Evolutionary conservation across 2,113 vertebrate genomes (phyloP).

Genomic region (Daboia siamensis): DNA sequence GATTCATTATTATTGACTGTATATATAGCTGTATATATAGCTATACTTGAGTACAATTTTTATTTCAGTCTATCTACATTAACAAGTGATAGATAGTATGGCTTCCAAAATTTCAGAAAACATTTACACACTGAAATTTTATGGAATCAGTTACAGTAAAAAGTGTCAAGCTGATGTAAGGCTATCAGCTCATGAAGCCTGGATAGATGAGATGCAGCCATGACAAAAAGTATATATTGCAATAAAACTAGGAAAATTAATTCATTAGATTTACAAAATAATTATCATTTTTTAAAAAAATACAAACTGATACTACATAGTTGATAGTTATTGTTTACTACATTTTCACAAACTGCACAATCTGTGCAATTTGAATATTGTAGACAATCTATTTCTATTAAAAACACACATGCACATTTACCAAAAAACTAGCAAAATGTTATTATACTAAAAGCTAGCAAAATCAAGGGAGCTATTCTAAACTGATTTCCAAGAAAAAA

Average conservation of each 20-base stretch:
- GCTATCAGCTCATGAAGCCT: no score
- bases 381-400: background rate
- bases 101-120: background rate
- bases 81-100: background rate
- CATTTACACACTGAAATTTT: background rate
- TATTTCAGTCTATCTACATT: background rate
- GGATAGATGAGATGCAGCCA: no score
- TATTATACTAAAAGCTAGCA: background rate
- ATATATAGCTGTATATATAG: no score
- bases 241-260: background rate
- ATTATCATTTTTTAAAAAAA: background rate
- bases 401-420: background rate
- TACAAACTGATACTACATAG: background rate
- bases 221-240: background rate
- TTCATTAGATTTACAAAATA: background rate
- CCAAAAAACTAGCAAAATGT: background rate
- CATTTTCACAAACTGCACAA: background rate
- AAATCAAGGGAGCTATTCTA: background rate
- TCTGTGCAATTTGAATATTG: background rate
- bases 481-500: background rate
- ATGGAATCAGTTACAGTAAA: background rate
- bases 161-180: background rate
- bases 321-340: background rate
- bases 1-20: background rate
- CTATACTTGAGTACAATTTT: background rate